Evolutionary conservation across 1,140 invertebrate species (phyloP).

Genomic region (Epicauta chinensis): DNA sequence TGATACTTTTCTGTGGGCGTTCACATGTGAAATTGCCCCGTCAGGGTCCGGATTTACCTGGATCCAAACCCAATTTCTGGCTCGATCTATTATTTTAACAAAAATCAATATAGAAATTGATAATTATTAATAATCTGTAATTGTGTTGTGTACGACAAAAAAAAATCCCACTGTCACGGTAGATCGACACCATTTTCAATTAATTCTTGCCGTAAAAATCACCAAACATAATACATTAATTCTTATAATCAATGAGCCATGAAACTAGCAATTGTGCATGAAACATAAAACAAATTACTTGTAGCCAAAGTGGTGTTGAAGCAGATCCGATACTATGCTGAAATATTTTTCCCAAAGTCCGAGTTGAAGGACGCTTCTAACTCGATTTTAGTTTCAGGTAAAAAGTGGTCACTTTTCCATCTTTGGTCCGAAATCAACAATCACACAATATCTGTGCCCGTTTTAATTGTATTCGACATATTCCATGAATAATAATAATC

Average conservation of each 20-base stretch:
- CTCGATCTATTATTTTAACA: no score
- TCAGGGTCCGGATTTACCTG: constrained; percentile 26
- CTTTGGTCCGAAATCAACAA: not conserved
- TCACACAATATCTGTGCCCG: not conserved
- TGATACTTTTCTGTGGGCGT: constrained; percentile 26
- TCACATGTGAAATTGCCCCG: constrained; percentile 28
- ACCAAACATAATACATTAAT: constrained; percentile 16
- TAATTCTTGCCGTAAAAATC: constrained; percentile 11
- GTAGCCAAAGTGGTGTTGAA: constrained; percentile 10
- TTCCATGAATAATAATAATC: no score
- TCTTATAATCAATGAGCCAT: constrained; percentile 15
- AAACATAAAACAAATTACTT: constrained; percentile 17
- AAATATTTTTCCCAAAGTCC: no score
- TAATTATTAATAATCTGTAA: no score
- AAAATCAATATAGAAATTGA: no score
- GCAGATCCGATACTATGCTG: not conserved
- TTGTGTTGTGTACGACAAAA: no score
- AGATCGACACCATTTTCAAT: constrained; percentile 4
- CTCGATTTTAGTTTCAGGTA: no score
- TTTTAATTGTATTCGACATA: no score
- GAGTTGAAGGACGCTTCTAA: no score
- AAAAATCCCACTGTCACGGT: no score
- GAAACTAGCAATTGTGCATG: constrained; percentile 17
- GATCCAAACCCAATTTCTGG: not conserved
- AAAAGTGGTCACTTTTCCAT: no score